A percentile compares a stretch with the other conserved stretches of the same genome.
These are phyloP conservation scores for Leptinotarsa texana DNA, from an alignment of 1,140 invertebrate species.

Conservation along the genomic window DNA sequence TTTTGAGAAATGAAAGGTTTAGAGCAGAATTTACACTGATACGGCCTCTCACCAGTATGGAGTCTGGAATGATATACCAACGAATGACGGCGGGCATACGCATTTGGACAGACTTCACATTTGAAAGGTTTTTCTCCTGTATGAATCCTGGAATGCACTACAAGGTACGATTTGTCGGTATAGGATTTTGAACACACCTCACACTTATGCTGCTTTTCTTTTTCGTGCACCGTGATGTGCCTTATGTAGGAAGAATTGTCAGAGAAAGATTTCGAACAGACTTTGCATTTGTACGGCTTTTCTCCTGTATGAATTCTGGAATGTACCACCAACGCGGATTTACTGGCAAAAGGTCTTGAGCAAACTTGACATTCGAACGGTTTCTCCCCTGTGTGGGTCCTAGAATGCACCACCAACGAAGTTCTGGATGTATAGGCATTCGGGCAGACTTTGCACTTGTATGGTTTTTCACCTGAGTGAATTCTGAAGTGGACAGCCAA, in stretches of 20 bases:
- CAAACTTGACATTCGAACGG: conserved; percentile 13
- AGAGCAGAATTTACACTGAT: not conserved
- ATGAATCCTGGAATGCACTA: not conserved
- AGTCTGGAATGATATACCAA: not conserved
- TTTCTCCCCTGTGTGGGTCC: not conserved
- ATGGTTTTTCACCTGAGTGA: conserved; percentile 74
- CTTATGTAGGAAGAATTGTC: too few relatives aligned
- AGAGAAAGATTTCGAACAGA: too few relatives aligned
- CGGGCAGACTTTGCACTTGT: conserved; percentile 64
- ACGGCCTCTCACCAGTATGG: not conserved
- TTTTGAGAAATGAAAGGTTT: not conserved
- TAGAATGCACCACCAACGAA: not conserved
- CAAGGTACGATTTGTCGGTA: not conserved
- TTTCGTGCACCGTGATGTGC: not conserved
- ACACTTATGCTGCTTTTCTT: not conserved
- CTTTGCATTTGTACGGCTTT: too few relatives aligned
- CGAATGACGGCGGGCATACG: not conserved
- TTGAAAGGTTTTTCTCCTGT: not conserved
- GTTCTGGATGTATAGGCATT: not conserved
- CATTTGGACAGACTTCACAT: not conserved
- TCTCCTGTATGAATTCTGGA: too few relatives aligned
- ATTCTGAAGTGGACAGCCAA: conserved; percentile 71
- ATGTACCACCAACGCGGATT: not conserved
- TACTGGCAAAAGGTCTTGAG: not conserved
- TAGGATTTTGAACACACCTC: not conserved